These are phyloP conservation scores for Hybognathus amarus DNA, from an alignment of 2,797 vertebrate species.

Conservation along the genomic window DNA sequence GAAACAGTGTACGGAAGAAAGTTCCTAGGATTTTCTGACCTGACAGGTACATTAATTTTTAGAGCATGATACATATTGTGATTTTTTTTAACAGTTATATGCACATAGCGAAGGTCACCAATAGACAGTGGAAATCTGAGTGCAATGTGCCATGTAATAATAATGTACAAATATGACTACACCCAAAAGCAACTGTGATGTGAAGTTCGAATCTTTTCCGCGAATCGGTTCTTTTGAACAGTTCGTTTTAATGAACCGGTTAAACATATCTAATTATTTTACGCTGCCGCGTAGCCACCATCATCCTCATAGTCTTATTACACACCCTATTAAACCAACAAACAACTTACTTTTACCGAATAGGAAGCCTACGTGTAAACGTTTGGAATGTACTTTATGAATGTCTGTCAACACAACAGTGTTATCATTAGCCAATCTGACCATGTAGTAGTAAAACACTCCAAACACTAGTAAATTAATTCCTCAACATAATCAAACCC, in stretches of 20 bases:
- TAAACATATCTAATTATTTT: not conserved
- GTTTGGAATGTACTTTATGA: not conserved
- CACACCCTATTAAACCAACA: not conserved
- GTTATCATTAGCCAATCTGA: not conserved
- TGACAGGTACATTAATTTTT: not conserved
- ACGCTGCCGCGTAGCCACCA: not conserved
- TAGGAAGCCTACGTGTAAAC: not conserved
- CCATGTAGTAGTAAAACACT: not conserved
- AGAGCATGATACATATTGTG: not conserved
- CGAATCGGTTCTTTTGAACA: not conserved
- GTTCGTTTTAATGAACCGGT: not conserved
- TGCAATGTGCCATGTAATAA: not conserved
- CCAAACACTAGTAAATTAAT: not conserved
- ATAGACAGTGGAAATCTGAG: not conserved
- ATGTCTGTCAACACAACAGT: not conserved
- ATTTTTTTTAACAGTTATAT: not conserved
- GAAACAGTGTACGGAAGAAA: conserved; percentile 43
- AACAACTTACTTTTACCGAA: not conserved
- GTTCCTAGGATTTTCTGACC: conserved; percentile 42
- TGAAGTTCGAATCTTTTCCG: not conserved
- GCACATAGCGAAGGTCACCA: not conserved
- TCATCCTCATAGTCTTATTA: not conserved
- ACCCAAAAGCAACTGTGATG: not conserved
- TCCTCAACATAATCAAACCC: not conserved
- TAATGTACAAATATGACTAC: not conserved